Evolutionary conservation across 2,113 vertebrate genomes (phyloP).

Genomic region (Ariopsis seemanni): DNA sequence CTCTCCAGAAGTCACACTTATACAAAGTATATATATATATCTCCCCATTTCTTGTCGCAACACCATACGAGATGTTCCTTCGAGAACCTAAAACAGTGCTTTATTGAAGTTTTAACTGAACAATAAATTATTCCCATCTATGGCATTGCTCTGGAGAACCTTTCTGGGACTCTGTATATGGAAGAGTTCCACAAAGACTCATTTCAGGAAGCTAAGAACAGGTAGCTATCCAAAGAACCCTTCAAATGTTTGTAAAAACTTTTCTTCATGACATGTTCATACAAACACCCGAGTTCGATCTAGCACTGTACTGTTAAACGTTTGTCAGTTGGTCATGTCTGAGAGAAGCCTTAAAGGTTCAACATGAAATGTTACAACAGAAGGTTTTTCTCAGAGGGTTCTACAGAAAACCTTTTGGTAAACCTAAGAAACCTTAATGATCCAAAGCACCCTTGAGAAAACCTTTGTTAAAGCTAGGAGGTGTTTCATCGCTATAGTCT

Average conservation of each 20-base stretch:
- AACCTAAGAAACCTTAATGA: neutral
- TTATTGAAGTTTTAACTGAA: neutral
- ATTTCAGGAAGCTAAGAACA: neutral
- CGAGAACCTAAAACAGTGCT: neutral
- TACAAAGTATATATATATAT: no score
- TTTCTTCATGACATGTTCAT: neutral
- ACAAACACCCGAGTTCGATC: no score
- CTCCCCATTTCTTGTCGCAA: neutral
- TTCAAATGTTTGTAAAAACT: neutral
- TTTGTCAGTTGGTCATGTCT: no score
- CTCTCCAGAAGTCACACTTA: no score
- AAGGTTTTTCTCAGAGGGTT: neutral
- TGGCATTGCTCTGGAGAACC: neutral
- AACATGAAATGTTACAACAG: neutral
- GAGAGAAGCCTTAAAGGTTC: neutral
- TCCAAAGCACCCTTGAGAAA: neutral
- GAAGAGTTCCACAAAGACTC: neutral
- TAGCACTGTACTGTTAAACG: no score
- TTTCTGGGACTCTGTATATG: neutral
- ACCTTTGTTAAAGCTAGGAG: neutral
- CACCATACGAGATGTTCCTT: neutral
- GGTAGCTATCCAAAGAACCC: neutral
- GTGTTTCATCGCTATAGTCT: no score
- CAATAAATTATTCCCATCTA: neutral
- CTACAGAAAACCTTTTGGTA: neutral